Evolutionary conservation across 2,888 invertebrate genomes (phyloP), one percentile per base, ranked within the genome.

Genomic region (Nemoura dubitans): DNA sequence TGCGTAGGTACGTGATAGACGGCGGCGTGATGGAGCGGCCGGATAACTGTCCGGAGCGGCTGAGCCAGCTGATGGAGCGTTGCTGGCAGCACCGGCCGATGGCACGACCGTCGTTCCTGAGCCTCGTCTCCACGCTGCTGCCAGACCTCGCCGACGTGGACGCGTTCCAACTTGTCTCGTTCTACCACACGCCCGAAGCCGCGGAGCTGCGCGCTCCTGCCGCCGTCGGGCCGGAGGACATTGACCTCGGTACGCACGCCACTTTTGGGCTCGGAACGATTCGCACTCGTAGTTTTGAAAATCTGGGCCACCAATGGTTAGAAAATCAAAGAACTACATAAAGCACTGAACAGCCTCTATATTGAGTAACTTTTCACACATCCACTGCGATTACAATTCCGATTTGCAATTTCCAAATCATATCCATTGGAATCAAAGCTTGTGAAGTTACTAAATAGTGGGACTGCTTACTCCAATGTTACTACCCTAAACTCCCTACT

Each of bases 11-110:
- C 92, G 98, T 98, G 87, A 96, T 97, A 88, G 97, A 97, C 89
- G 97, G 98, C 85, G 96, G 97, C 86, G 96, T 97, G 82, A 98
- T 99, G 98, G 97, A 98, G 91, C 94, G 96, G 88, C 99, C 99
- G 0, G 97, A 97, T 91, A 97, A 98, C 91, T 99, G 99, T 92
- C 98, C 99, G 0, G 97, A 97, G 90, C 95, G 96, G 89, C 93
- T 99, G 91, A 98, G 97, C 92, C 94, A 95, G 89, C 92, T 99
- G 88, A 99, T 99, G 99, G 94, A 95, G 89, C 93, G 94, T 88
- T 99, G 98, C 91, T 99, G 99, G 99, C 94, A 95, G 90, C 96
- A 96, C 91, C 95, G 96, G 89, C 95, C 97, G 0, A 92, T 93
- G 59, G 93, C 94, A 85, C 93, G 99, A 87, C 99, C 99, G 30